Percentiles rank a stretch among this genome's conserved stretches.
Evolutionary conservation across 2,797 vertebrate species (phyloP).

Genomic region (Numenius phaeopus): DNA sequence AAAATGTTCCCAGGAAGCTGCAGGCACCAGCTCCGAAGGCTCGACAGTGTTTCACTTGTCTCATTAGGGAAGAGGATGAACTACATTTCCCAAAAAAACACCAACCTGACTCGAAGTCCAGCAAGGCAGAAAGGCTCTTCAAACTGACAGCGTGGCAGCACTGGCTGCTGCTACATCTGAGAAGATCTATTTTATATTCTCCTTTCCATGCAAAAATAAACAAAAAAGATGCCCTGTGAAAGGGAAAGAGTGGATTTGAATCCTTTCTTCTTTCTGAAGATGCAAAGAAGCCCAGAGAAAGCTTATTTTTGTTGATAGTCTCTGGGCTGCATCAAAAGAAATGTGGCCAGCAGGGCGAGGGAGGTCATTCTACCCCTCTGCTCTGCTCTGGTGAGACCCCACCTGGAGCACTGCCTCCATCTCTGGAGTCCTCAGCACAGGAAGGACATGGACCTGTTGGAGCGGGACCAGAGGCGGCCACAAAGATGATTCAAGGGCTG

Average conservation of each 20-base stretch:
- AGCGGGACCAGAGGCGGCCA: too few species aligned
- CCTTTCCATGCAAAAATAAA: not conserved
- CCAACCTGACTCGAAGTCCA: not conserved
- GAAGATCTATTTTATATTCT: not conserved
- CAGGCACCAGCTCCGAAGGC: not conserved
- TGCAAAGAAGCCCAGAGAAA: not conserved
- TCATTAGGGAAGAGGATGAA: not conserved
- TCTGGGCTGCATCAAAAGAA: too few species aligned
- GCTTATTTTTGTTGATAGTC: fast-evolving
- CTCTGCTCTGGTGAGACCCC: too few species aligned
- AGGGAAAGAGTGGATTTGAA: not conserved
- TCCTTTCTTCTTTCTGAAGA: not conserved
- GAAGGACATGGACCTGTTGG: too few species aligned
- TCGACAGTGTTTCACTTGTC: fast-evolving
- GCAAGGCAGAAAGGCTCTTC: not conserved
- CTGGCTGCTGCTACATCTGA: not conserved
- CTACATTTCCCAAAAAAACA: not conserved
- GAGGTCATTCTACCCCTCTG: too few species aligned
- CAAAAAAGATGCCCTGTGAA: not conserved
- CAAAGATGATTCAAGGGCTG: too few species aligned
- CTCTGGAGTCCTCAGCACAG: too few species aligned
- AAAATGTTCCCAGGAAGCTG: fast-evolving
- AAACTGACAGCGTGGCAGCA: not conserved
- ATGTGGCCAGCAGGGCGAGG: too few species aligned
- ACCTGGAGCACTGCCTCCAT: too few species aligned